Percentiles rank a stretch among this genome's conserved stretches.
Evolutionary conservation across 2,113 vertebrate genomes (phyloP).

Genomic region (Callopanchax toddi): DNA sequence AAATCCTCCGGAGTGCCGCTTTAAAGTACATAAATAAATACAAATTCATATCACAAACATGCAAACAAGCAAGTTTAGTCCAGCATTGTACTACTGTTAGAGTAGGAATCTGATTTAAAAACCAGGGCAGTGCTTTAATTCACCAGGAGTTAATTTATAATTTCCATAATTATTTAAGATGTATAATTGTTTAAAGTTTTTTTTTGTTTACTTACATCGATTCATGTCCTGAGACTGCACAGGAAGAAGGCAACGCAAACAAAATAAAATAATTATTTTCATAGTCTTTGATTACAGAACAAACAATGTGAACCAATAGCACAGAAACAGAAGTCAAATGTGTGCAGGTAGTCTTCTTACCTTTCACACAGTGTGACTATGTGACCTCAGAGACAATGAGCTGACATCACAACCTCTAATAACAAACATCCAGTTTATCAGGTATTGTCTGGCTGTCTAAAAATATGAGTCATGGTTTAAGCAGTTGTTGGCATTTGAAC

Average conservation of each 20-base stretch:
- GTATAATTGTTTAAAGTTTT: too few species aligned
- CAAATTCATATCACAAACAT: too few species aligned
- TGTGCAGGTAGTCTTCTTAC: background rate
- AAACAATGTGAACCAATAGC: background rate
- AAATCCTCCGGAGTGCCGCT: too few species aligned
- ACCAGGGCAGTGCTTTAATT: too few species aligned
- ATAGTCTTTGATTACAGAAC: slow-evolving; percentile 25
- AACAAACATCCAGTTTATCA: slow-evolving; percentile 50
- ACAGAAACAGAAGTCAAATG: background rate
- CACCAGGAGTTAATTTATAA: too few species aligned
- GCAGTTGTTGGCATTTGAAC: background rate
- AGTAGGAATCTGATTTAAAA: slow-evolving; percentile 59
- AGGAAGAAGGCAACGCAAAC: slow-evolving; percentile 23
- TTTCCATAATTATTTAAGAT: too few species aligned
- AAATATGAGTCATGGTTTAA: background rate
- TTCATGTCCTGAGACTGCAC: slow-evolving; percentile 45
- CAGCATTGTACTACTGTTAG: slow-evolving; percentile 46
- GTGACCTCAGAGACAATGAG: slow-evolving; percentile 45
- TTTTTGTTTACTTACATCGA: slow-evolving; percentile 58
- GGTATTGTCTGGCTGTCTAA: slow-evolving; percentile 40
- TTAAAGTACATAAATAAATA: too few species aligned
- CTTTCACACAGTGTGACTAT: slow-evolving; percentile 35
- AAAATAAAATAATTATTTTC: slow-evolving; percentile 51
- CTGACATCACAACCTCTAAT: slow-evolving; percentile 37
- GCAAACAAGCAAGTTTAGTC: too few species aligned